A percentile compares a stretch with the other conserved stretches of the same genome.
phyloP scores from a whole-genome alignment of 2,113 vertebrate genomes.

The Numida meleagris region DNA sequence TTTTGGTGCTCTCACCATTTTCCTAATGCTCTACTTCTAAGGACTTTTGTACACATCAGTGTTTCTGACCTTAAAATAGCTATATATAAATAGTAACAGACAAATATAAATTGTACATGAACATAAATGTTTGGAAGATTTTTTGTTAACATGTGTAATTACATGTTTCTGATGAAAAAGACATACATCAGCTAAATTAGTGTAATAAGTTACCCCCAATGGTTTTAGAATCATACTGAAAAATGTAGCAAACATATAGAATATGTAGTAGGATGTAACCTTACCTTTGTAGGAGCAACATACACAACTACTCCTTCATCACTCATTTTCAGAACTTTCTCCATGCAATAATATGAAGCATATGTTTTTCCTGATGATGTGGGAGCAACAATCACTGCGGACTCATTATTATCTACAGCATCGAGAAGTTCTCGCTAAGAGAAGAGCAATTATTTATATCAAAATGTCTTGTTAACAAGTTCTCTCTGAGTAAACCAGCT shows the following conservation, averaged over 20 bases:
- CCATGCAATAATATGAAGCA: conserved; percentile 79
- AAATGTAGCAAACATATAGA: background rate
- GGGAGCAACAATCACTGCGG: conserved; percentile 78
- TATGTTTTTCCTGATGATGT: conserved; percentile 81
- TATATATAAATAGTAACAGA: background rate
- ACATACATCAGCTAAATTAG: background rate
- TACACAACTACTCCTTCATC: conserved; percentile 75
- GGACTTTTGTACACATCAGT: background rate
- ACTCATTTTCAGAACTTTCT: conserved; percentile 71
- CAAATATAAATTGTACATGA: background rate
- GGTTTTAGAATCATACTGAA: background rate
- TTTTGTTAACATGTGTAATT: background rate
- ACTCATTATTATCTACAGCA: conserved; percentile 78
- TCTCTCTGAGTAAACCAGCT: background rate
- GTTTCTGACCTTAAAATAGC: background rate
- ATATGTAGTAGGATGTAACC: background rate
- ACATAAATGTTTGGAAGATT: background rate
- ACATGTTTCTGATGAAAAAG: background rate
- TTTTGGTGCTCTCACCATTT: background rate
- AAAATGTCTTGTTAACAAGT: background rate
- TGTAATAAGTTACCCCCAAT: background rate
- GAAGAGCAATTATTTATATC: background rate
- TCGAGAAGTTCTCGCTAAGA: conserved; percentile 76
- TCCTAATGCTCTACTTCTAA: background rate
- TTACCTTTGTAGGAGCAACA: conserved; percentile 79